Conservation (phyloP, 2,888 invertebrate genomes). For the Athrips mouffetella region DNA sequence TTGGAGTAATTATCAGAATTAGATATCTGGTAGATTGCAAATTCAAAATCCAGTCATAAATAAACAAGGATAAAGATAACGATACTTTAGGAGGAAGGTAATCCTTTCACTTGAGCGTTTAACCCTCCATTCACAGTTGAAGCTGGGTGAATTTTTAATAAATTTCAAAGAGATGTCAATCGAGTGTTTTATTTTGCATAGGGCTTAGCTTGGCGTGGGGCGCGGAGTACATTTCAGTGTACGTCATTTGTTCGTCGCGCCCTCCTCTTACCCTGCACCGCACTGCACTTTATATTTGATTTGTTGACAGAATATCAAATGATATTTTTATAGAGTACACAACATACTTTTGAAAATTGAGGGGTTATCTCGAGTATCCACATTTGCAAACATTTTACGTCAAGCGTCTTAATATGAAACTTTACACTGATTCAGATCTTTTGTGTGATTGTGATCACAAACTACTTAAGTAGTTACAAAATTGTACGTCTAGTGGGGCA, state of each 20-base stretch:
- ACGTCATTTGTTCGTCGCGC: conserved; percentile 70
- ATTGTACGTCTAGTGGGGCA: too few species aligned
- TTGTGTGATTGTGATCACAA: too few species aligned
- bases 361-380: neutral
- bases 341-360: neutral
- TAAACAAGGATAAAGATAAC: conserved; percentile 34
- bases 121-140: conserved; percentile 70
- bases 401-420: too few species aligned
- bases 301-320: conserved; percentile 69
- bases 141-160: conserved; percentile 76
- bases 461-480: too few species aligned
- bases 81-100: conserved; percentile 44
- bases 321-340: conserved; percentile 50
- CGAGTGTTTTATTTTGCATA: conserved; percentile 78
- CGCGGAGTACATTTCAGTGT: conserved; percentile 76
- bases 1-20: conserved; percentile 1
- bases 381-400: too few species aligned
- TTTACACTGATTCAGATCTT: too few species aligned
- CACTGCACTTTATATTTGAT: conserved; percentile 66
- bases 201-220: conserved; percentile 63
- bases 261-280: conserved; percentile 23
- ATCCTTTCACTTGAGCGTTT: conserved; percentile 72
- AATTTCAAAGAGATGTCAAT: conserved; percentile 77
- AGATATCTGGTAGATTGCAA: conserved; percentile 5
- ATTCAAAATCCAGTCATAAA: conserved; percentile 23